Conservation (phyloP, 2,888 invertebrate species). For the Aleiodes alternator region DNA sequence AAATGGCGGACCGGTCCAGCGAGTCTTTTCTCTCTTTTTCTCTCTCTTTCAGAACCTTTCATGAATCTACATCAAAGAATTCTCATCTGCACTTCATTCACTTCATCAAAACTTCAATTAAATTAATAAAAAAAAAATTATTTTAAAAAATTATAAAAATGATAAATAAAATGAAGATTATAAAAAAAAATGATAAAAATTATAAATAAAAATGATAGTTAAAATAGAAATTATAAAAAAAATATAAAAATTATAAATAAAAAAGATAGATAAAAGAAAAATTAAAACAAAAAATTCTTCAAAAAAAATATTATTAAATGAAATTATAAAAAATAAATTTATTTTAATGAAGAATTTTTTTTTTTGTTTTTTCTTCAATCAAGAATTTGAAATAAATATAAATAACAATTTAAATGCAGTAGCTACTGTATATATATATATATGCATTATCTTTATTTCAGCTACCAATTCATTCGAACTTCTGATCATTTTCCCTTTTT, state of each 20-base stretch:
- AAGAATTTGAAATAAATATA: conserved; percentile 22
- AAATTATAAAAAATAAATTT: neutral
- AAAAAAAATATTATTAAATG: no score
- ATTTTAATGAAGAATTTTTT: conserved; percentile 11
- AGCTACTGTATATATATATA: conserved; percentile 17
- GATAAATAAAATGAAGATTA: no score
- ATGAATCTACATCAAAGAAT: no score
- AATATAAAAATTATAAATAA: no score
- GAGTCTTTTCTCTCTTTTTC: conserved; percentile 50
- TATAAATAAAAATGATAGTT: no score
- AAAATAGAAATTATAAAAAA: no score
- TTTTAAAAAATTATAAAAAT: no score
- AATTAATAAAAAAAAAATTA: neutral
- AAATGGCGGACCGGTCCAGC: conserved; percentile 67
- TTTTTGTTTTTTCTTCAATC: neutral
- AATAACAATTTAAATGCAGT: conserved; percentile 8
- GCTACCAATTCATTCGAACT: neutral
- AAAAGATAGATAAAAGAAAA: no score
- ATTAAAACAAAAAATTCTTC: no score
- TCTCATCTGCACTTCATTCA: conserved; percentile 1
- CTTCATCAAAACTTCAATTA: neutral
- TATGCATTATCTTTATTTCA: neutral
- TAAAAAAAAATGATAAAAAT: no score
- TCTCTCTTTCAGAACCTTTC: no score
- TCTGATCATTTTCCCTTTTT: no score